These are phyloP conservation scores for Aviceda subcristata DNA, from an alignment of 2,113 vertebrate genomes.

Conservation along the genomic window DNA sequence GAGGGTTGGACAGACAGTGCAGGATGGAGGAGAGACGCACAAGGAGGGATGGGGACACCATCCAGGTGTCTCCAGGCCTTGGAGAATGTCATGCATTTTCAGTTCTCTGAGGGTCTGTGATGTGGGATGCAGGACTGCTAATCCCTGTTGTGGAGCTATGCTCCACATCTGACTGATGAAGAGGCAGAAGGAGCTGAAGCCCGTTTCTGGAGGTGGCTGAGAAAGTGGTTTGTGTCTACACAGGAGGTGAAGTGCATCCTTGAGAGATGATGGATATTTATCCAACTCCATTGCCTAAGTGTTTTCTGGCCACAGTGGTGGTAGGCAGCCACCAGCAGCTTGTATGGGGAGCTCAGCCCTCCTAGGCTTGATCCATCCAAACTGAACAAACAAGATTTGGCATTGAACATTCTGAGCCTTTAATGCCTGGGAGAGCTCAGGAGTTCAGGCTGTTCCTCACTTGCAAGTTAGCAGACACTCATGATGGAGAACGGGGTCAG, in stretches of 20 bases:
- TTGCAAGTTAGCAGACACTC: accelerated
- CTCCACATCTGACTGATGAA: neutral
- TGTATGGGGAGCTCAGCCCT: neutral
- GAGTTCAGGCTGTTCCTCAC: neutral
- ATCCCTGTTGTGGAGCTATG: neutral
- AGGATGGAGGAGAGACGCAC: neutral
- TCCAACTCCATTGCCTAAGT: neutral
- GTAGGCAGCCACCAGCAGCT: neutral
- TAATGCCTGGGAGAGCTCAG: neutral
- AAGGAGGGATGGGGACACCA: neutral
- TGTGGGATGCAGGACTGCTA: neutral
- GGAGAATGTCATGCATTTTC: neutral
- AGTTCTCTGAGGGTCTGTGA: neutral
- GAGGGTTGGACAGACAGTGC: neutral
- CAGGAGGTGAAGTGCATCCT: neutral
- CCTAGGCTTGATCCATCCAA: neutral
- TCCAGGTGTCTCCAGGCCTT: neutral
- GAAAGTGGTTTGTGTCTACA: neutral
- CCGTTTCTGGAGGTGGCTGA: neutral
- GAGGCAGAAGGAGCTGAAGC: neutral
- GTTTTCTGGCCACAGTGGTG: neutral
- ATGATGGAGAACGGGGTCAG: neutral
- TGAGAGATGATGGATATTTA: neutral
- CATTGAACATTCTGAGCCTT: neutral
- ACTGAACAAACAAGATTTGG: neutral